Evolutionary conservation across 2,797 vertebrate genomes (phyloP), one percentile per base, ranked within the genome.

Genomic region (Triplophysa yarkandensis): DNA sequence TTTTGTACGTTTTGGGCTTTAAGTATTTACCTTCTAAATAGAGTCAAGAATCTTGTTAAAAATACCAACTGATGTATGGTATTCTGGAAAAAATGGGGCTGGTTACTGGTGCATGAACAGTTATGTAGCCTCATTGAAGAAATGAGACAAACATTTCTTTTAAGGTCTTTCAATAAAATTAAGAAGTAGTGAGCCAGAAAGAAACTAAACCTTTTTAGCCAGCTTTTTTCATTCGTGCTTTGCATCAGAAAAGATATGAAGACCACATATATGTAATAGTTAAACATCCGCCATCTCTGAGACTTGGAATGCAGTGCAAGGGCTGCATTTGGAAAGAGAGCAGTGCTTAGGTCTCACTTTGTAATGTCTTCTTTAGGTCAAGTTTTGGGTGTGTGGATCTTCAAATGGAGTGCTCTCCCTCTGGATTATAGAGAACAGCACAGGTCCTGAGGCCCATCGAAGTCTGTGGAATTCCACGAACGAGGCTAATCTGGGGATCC

Each of bases 371-470:
- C 8, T 30, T 19, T 87, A 99, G 97, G 91, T 98, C 44, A 92
- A 91, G 17, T 94, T 99, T 90, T 93, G 93, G 77, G 89, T 96
- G 83, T 96, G 97, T 76, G 95, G 94, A 58, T 79, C 83, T 34
- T 88, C 96, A 76, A 89, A 84, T 76, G 94, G 93, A 83, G 91
- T 92, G 0, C 80, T 98, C 32, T 96, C 95, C 46, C 82, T 99
- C 81, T 88, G 92, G 89, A 84, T 97, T 46, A 80, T 92, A 2
- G 94, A 98, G 83, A 98, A 99, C 87, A 93, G 92, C 80, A 99
- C 96, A 0, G 94, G 94, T 14, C 93, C 91, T 0, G 94, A 94
- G 4, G 92, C 93, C 39, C 91, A 89, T 81, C 88, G 85, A 66
- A 87, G 41, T 0, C 86, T 98, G 80, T 98, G 96, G 96, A 89